A percentile compares a stretch with the other conserved stretches of the same genome.
Evolutionary conservation across 2,888 invertebrate genomes (phyloP).

Genomic region (Heteromurus nitidus): DNA sequence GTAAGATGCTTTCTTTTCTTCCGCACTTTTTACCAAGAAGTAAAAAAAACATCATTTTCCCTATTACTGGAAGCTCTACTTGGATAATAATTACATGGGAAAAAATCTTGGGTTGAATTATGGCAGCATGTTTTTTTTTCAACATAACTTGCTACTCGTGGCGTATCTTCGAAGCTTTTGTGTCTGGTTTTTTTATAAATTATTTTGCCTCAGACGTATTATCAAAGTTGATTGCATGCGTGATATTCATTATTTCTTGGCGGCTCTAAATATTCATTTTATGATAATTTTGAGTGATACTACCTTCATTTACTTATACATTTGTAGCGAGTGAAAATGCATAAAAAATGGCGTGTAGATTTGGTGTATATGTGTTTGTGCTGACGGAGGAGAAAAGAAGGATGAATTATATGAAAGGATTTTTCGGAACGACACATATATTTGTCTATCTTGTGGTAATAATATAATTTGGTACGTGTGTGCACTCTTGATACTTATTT

Average conservation of each 20-base stretch:
- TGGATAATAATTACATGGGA: constrained; percentile 27
- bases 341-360: constrained; percentile 10
- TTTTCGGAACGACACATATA: no score
- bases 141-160: no score
- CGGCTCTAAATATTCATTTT: constrained; percentile 35
- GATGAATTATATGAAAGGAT: no score
- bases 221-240: constrained; percentile 59
- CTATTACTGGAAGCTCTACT: not conserved
- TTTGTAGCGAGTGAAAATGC: no score
- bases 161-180: constrained; percentile 42
- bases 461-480: no score
- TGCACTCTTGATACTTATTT: no score
- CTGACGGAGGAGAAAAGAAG: no score
- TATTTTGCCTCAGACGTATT: constrained; percentile 2
- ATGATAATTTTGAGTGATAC: constrained; percentile 51
- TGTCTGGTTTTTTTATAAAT: constrained; percentile 54
- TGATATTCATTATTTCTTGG: constrained; percentile 54
- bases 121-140: not conserved
- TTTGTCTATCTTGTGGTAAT: no score
- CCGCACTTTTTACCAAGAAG: no score
- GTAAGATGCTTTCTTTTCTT: no score
- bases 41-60: no score
- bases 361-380: constrained; percentile 3
- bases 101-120: constrained; percentile 1
- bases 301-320: no score